Base-by-base conservation (phyloP, 2,113 vertebrate species). In the Sula dactylatra region DNA sequence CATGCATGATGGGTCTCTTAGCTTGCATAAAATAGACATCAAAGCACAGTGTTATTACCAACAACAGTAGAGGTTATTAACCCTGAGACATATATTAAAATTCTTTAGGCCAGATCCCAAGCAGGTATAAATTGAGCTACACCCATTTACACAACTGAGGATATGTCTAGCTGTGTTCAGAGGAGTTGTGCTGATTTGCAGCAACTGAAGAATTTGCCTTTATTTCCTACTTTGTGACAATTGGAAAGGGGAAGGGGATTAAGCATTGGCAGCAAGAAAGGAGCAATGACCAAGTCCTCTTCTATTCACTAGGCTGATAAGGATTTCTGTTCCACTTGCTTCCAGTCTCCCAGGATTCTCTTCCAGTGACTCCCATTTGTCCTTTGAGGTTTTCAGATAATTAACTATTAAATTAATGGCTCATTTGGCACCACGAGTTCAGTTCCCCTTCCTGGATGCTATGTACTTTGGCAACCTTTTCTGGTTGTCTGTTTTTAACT, bases 21-120 rank as follows among this genome's bases (percentile, higher is more conserved):
- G 94, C 80, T 88, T 90, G 92, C 93, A 93, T 47, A 93, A 93
- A 91, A 90, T 61, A 88, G 58, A 91, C 91, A 96, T 96, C 93
- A 93, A 92, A 96, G 91, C 88, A 92, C 25, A 10, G 54, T 78
- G 86, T 87, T 94, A 74, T 95, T 93, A 93, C 65, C 93, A 80
- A 18, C 91, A 95, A 82, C 88, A 95, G 84, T 82, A 94, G 56
- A 95, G 91, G 91, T 89, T 87, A 93, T 93, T 91, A 81, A 91
- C 81, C 88, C 93, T 80, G 72, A 91, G 91, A 90, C 94, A 78
- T n/a, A 59, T 6, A 85, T 96, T 94, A 97, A 97, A 82, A 95
- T 91, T 83, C 94, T 52, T 95, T 56, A 94, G 94, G 93, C 79
- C 89, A 14, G 83, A 70, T 93, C 95, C 91, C 91, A 95, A 73